Percentiles rank a stretch among this genome's conserved stretches.
These are phyloP conservation scores for Petrocephalus zakoni DNA, from an alignment of 2,113 vertebrate species.

Conservation along the genomic window DNA sequence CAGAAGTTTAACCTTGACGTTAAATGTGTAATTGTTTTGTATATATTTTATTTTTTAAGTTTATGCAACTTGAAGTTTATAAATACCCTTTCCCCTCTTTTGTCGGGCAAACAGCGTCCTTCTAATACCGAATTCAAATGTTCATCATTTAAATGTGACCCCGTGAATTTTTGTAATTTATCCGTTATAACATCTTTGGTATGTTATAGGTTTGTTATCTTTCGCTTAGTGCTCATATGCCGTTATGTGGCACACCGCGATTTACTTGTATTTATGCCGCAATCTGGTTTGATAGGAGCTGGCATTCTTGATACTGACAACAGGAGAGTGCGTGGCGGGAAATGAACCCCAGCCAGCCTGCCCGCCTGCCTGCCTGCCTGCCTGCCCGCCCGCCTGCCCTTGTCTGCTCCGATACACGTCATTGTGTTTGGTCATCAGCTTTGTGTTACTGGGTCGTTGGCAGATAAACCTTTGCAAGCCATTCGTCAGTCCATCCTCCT, in stretches of 20 bases:
- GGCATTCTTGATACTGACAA: constrained; percentile 34
- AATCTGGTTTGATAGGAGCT: constrained; percentile 46
- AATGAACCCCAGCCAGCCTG: not conserved
- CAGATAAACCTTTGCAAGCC: not conserved
- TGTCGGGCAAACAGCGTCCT: not conserved
- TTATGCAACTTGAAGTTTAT: not conserved
- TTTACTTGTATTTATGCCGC: constrained; percentile 41
- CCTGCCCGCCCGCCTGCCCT: not conserved
- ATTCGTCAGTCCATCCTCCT: not conserved
- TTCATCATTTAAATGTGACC: not conserved
- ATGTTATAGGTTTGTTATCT: constrained; percentile 39
- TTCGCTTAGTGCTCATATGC: constrained; percentile 39
- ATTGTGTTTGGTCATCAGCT: not conserved
- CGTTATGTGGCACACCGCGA: constrained; percentile 42
- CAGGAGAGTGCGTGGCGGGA: constrained; percentile 24
- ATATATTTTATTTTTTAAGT: not conserved
- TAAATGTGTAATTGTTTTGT: not conserved
- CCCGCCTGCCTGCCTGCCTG: no score
- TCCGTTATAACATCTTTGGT: not conserved
- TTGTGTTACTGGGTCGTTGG: not conserved
- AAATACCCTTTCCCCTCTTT: not conserved
- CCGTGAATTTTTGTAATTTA: not conserved
- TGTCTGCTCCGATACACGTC: not conserved
- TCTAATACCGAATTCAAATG: not conserved
- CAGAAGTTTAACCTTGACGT: not conserved